These are phyloP conservation scores for Dysidea cf. avara DNA, from an alignment of 37 sponge, comb jelly and placozoan species.

Conservation along the genomic window DNA sequence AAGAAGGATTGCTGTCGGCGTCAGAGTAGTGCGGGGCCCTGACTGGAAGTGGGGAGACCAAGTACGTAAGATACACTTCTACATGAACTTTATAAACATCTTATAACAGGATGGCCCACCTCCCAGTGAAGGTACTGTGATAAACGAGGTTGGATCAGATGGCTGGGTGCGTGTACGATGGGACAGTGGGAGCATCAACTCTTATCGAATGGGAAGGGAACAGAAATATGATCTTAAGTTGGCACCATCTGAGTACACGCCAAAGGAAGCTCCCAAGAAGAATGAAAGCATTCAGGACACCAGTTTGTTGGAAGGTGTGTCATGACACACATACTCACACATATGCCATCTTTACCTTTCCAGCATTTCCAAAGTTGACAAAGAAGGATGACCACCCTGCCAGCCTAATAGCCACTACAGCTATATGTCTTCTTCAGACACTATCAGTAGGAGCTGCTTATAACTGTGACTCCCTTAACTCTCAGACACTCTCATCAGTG, in stretches of 20 bases:
- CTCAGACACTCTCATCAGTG: not conserved
- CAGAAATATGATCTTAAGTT: conserved; percentile 82
- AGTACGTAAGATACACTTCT: conserved; percentile 19
- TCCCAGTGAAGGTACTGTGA: conserved; percentile 84
- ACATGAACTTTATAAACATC: not conserved
- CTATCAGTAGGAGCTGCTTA: conserved; percentile 44
- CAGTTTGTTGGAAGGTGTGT: conserved; percentile 38
- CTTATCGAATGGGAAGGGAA: conserved; percentile 94
- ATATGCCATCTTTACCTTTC: not conserved
- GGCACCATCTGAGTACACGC: conserved; percentile 68
- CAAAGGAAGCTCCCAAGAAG: conserved; percentile 40
- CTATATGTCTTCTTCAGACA: conserved; percentile 57
- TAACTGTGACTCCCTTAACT: not conserved
- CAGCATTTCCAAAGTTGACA: conserved; percentile 23
- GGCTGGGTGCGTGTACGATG: conserved; percentile 93
- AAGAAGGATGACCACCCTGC: conserved; percentile 33
- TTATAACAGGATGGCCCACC: conserved; percentile 79
- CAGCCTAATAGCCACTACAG: conserved; percentile 32
- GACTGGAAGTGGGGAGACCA: conserved; percentile 99
- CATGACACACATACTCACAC: not conserved
- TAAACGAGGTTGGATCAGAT: conserved; percentile 85
- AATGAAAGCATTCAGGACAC: conserved; percentile 52
- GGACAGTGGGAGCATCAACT: conserved; percentile 89
- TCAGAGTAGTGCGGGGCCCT: conserved; percentile 86
- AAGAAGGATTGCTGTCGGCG: conserved; percentile 48